phyloP scores from a whole-genome alignment of 2,797 vertebrate species.

The Muscicapa comitata region DNA sequence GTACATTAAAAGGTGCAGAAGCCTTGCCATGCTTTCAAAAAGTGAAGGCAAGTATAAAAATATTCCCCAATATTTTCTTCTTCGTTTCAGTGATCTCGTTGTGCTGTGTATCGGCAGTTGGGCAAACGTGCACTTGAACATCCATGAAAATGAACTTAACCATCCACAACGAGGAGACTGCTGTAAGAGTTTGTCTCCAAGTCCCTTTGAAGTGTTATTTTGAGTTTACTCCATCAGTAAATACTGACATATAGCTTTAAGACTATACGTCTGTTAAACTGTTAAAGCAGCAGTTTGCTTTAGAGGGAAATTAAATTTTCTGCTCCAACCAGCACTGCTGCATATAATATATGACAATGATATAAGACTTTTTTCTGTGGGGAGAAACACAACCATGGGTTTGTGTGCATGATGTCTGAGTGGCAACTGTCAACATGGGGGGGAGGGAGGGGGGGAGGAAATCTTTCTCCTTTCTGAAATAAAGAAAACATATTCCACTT shows the following conservation, averaged over 20 bases:
- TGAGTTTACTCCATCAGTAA: background rate
- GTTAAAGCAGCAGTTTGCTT: background rate
- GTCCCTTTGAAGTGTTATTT: background rate
- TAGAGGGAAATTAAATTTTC: background rate
- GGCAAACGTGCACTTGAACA: background rate
- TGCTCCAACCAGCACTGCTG: background rate
- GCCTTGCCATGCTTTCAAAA: background rate
- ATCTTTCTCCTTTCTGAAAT: background rate
- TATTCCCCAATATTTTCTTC: background rate
- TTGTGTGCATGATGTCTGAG: background rate
- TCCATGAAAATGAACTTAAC: background rate
- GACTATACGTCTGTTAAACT: too few species aligned
- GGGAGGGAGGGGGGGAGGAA: too few species aligned
- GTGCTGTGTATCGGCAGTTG: background rate
- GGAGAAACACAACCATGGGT: background rate
- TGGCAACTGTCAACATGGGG: background rate
- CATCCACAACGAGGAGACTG: background rate
- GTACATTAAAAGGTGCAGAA: background rate
- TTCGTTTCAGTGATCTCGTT: background rate
- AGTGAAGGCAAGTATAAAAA: background rate
- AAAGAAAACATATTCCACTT: background rate
- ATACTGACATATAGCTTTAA: background rate
- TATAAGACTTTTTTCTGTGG: background rate
- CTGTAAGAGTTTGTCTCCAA: background rate
- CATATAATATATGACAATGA: background rate